These are phyloP conservation scores for Drosophila aldrichi DNA, from an alignment of 2,888 invertebrate genomes.

Conservation along the genomic window DNA sequence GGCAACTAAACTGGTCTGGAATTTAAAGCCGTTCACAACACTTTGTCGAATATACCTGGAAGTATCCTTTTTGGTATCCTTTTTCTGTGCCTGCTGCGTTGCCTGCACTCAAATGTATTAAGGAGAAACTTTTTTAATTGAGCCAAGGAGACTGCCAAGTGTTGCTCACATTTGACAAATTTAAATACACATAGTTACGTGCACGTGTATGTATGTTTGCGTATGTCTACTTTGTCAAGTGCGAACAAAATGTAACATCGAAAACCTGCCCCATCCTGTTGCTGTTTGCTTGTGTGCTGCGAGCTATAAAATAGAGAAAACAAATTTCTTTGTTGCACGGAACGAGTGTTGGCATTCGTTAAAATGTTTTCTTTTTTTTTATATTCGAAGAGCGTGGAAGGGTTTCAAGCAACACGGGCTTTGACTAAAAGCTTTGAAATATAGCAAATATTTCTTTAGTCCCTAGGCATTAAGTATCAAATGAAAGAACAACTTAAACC, in stretches of 20 bases:
- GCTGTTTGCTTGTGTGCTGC: slow-evolving; percentile 10
- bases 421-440: slow-evolving; percentile 6
- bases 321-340: slow-evolving; percentile 14
- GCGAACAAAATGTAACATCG: slow-evolving; percentile 19
- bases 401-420: neutral
- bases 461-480: neutral
- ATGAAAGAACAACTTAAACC: slow-evolving; percentile 1
- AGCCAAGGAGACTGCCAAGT: slow-evolving; percentile 53
- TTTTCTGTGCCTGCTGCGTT: slow-evolving; percentile 11
- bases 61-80: slow-evolving; percentile 33
- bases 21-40: slow-evolving; percentile 15
- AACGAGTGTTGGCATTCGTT: slow-evolving; percentile 16
- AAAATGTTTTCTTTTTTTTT: slow-evolving; percentile 15
- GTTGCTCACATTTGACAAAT: slow-evolving; percentile 25
- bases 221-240: neutral
- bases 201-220: neutral
- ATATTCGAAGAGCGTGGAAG: slow-evolving; percentile 1
- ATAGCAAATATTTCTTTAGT: neutral
- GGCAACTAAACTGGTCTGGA: neutral
- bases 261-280: slow-evolving; percentile 13
- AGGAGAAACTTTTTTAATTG: slow-evolving; percentile 73
- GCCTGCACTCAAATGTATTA: slow-evolving; percentile 33
- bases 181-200: slow-evolving; percentile 5
- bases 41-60: slow-evolving; percentile 8
- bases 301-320: slow-evolving; percentile 23